A percentile compares a stretch with the other conserved stretches of the same genome.
These are phyloP conservation scores for Lysandra bellargus DNA, from an alignment of 2,888 invertebrate genomes.

Conservation along the genomic window DNA sequence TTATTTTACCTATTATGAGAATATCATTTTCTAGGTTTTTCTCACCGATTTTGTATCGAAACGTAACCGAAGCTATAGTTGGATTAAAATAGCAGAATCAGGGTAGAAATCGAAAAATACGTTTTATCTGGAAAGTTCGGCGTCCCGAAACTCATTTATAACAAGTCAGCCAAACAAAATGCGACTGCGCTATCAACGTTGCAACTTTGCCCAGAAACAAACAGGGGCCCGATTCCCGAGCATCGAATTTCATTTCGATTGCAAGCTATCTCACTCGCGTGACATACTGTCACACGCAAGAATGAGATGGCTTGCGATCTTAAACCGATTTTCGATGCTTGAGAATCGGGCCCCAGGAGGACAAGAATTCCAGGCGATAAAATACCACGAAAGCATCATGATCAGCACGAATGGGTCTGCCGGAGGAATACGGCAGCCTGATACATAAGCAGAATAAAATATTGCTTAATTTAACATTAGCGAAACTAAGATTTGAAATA, in stretches of 20 bases:
- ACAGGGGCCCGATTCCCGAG: background rate
- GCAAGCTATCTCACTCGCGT: background rate
- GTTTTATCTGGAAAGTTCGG: slow-evolving; percentile 27
- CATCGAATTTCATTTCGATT: background rate
- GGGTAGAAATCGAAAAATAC: slow-evolving; percentile 15
- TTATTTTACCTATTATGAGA: too few relatives aligned
- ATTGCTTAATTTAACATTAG: too few relatives aligned
- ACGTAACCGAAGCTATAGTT: background rate
- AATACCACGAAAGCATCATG: background rate
- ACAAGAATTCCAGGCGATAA: background rate
- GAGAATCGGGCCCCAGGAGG: too few relatives aligned
- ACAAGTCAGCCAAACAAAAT: slow-evolving; percentile 62
- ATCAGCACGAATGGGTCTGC: background rate
- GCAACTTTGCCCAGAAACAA: slow-evolving; percentile 10
- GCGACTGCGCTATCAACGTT: background rate
- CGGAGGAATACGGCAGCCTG: background rate
- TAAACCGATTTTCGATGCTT: too few relatives aligned
- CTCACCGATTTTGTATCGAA: background rate
- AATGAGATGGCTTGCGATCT: too few relatives aligned
- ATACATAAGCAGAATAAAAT: background rate
- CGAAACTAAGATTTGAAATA: too few relatives aligned
- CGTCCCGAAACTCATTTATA: slow-evolving; percentile 51
- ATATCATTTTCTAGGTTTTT: background rate
- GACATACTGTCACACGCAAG: too few relatives aligned
- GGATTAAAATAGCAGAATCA: background rate